A percentile compares a stretch with the other conserved stretches of the same genome.
phyloP scores from a whole-genome alignment of 2,797 vertebrate genomes.

The Australoheros facetus region DNA sequence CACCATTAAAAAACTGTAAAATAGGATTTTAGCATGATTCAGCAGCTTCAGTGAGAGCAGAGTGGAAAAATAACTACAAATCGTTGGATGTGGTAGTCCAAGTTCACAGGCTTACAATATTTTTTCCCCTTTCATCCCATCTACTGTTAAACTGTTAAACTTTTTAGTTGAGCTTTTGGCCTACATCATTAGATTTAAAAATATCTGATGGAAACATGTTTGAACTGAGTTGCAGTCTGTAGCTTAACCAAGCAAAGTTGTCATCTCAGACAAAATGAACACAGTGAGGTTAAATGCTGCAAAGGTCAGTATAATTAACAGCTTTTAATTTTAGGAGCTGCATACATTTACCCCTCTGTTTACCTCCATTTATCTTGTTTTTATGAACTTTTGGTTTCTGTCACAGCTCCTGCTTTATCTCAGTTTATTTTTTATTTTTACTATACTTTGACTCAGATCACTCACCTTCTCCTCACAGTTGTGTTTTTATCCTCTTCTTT shows the following conservation, averaged over 20 bases:
- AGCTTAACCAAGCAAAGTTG: neutral
- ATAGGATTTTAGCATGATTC: slow-evolving; percentile 12
- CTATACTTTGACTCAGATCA: neutral
- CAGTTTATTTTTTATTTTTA: neutral
- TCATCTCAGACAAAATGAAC: neutral
- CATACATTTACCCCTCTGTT: neutral
- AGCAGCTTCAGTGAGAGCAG: slow-evolving; percentile 17
- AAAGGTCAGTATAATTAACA: neutral
- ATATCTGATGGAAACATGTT: slow-evolving; percentile 1
- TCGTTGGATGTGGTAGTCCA: neutral
- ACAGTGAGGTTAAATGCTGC: neutral
- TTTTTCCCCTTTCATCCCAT: neutral
- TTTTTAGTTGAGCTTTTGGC: neutral
- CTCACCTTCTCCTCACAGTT: slow-evolving; percentile 2
- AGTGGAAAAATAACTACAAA: neutral
- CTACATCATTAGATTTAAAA: neutral
- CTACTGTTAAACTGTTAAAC: neutral
- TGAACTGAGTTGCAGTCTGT: neutral
- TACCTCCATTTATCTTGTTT: neutral
- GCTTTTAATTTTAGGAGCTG: neutral
- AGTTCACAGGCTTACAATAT: neutral
- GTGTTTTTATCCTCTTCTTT: neutral
- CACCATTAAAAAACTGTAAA: too few relatives aligned
- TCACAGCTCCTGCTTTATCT: slow-evolving; percentile 8
- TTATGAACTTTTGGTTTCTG: neutral